A percentile compares a stretch with the other conserved stretches of the same genome.
These are phyloP conservation scores for Sinosuthora webbiana DNA, from an alignment of 2,113 vertebrate species.

Conservation along the genomic window DNA sequence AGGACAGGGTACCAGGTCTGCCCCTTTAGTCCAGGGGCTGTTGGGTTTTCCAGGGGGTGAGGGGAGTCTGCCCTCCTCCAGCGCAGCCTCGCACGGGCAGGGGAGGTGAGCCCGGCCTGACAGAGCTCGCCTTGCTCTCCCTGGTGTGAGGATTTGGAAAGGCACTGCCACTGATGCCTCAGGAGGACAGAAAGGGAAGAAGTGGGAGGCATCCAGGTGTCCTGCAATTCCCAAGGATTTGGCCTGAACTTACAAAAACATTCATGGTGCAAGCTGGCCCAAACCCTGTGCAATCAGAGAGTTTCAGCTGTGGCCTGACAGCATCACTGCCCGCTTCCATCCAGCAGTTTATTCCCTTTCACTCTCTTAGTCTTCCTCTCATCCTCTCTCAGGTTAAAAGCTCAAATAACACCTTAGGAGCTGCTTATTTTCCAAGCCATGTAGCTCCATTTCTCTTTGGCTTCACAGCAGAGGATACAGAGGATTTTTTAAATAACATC, in stretches of 20 bases:
- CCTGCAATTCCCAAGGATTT: background rate
- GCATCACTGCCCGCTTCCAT: background rate
- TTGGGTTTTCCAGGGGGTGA: background rate
- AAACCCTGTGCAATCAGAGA: background rate
- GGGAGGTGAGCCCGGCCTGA: background rate
- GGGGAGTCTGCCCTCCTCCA: background rate
- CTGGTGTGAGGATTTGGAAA: background rate
- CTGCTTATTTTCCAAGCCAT: background rate
- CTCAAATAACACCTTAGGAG: background rate
- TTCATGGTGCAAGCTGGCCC: background rate
- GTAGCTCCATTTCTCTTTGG: background rate
- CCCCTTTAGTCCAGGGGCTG: background rate
- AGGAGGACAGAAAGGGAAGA: background rate
- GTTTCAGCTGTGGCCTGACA: background rate
- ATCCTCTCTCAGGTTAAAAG: background rate
- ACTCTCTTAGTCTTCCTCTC: background rate
- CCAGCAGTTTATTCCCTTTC: background rate
- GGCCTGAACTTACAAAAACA: background rate
- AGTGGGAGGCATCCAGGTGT: background rate
- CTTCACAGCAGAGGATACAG: background rate
- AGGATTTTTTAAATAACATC: background rate
- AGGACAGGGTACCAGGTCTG: background rate
- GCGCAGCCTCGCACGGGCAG: accelerated
- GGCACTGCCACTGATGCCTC: accelerated
- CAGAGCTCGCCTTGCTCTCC: accelerated